Evolutionary conservation across 2,113 vertebrate species (phyloP).

Genomic region (Peromyscus polionotus): DNA sequence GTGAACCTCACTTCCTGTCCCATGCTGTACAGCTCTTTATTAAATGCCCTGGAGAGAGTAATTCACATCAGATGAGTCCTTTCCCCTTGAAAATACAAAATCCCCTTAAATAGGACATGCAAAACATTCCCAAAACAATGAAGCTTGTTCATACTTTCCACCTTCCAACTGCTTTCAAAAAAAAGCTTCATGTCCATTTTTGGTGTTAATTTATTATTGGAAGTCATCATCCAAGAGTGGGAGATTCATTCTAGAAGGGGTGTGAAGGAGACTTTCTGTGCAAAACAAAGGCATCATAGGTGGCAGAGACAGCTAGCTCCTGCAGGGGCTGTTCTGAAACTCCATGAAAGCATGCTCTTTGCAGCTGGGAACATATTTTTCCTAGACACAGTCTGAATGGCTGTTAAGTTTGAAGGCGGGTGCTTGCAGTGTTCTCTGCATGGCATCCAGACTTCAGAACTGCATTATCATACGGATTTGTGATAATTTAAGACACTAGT

Average conservation of each 20-base stretch:
- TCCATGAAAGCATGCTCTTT: constrained; percentile 65
- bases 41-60: constrained; percentile 58
- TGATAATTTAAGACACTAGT: not conserved
- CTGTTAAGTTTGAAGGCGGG: constrained; percentile 50
- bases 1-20: constrained; percentile 68
- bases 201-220: constrained; percentile 81
- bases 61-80: constrained; percentile 39
- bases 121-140: constrained; percentile 74
- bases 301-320: constrained; percentile 66
- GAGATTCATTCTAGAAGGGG: constrained; percentile 70
- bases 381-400: constrained; percentile 52
- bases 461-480: not conserved
- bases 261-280: constrained; percentile 66
- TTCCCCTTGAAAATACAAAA: constrained; percentile 76
- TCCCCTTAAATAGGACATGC: constrained; percentile 3
- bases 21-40: constrained; percentile 58
- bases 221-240: constrained; percentile 60
- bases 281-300: constrained; percentile 70
- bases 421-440: not conserved
- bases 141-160: constrained; percentile 57
- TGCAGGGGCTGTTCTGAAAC: constrained; percentile 58
- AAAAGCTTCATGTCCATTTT: constrained; percentile 74
- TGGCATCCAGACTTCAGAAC: not conserved
- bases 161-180: constrained; percentile 39
- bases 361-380: constrained; percentile 59